Evolutionary conservation across 2,113 vertebrate genomes (phyloP).

Genomic region (Sinocyclocheilus grahami): DNA sequence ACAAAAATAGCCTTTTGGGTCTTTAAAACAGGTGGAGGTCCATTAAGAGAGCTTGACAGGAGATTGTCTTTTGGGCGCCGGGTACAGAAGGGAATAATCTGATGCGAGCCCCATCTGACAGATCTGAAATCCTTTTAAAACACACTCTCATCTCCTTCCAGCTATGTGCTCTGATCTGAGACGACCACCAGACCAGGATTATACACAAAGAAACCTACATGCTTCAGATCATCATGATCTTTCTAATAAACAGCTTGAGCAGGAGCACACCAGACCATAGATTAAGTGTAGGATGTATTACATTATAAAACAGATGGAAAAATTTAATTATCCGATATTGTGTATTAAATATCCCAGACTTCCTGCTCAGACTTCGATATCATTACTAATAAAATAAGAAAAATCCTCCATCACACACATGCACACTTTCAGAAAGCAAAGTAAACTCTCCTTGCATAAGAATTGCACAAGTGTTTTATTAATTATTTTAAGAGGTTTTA

Average conservation of each 20-base stretch:
- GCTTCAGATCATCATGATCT: not conserved
- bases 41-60: slow-evolving; percentile 5
- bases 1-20: not conserved
- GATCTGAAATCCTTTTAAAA: slow-evolving; percentile 41
- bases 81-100: slow-evolving; percentile 36
- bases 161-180: too few species aligned
- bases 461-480: not conserved
- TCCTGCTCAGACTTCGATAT: slow-evolving; percentile 19
- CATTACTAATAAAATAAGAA: not conserved
- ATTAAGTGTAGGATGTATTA: slow-evolving; percentile 5
- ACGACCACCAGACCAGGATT: slow-evolving; percentile 28
- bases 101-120: slow-evolving; percentile 50
- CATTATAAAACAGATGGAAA: not conserved
- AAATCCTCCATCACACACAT: too few species aligned
- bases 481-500: not conserved
- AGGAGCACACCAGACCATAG: not conserved
- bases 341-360: slow-evolving; percentile 27
- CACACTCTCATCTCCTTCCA: slow-evolving; percentile 32
- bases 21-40: not conserved
- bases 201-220: slow-evolving; percentile 9
- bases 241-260: slow-evolving; percentile 16
- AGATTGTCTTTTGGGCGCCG: not conserved
- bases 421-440: not conserved
- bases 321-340: not conserved
- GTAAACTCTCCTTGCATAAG: not conserved